phyloP scores from a whole-genome alignment of 1,140 invertebrate species.

The Megalopta genalis region DNA sequence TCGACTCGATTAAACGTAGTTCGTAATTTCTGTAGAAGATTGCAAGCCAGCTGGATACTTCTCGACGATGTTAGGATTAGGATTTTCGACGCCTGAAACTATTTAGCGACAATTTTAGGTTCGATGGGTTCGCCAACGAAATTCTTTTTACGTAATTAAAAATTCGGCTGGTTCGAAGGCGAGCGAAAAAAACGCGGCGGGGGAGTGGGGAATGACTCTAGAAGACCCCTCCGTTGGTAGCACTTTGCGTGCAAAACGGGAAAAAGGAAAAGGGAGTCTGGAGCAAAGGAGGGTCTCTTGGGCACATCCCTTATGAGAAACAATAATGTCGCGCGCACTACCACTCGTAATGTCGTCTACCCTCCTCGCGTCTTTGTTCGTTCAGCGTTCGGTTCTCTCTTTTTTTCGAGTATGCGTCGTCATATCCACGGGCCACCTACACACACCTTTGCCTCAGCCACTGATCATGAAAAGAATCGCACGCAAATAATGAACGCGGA shows the following conservation, averaged over 20 bases:
- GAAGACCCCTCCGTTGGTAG: constrained; percentile 50
- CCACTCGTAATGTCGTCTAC: constrained; percentile 42
- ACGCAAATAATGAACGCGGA: constrained; percentile 31
- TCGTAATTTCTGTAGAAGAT: too few species aligned
- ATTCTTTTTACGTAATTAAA: background rate
- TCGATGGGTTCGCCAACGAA: background rate
- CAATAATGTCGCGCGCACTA: constrained; percentile 62
- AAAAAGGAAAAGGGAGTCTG: constrained; percentile 44
- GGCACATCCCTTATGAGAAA: constrained; percentile 58
- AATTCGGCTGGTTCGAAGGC: constrained; percentile 2
- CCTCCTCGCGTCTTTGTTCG: constrained; percentile 29
- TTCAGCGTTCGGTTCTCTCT: constrained; percentile 15
- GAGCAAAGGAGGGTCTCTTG: constrained; percentile 48
- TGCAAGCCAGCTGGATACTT: too few species aligned
- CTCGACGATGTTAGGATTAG: too few species aligned
- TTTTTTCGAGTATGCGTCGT: constrained; percentile 24
- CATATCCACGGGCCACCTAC: constrained; percentile 18
- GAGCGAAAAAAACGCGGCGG: constrained; percentile 1
- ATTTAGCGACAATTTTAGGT: background rate
- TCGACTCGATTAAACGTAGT: too few species aligned
- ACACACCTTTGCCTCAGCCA: constrained; percentile 3
- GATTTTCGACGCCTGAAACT: too few species aligned
- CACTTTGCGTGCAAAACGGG: constrained; percentile 53
- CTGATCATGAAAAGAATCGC: constrained; percentile 44
- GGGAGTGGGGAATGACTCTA: constrained; percentile 36